A percentile compares a stretch with the other conserved stretches of the same genome.
Evolutionary conservation across 2,113 vertebrate species (phyloP).

Genomic region (Coreoperca whiteheadi): DNA sequence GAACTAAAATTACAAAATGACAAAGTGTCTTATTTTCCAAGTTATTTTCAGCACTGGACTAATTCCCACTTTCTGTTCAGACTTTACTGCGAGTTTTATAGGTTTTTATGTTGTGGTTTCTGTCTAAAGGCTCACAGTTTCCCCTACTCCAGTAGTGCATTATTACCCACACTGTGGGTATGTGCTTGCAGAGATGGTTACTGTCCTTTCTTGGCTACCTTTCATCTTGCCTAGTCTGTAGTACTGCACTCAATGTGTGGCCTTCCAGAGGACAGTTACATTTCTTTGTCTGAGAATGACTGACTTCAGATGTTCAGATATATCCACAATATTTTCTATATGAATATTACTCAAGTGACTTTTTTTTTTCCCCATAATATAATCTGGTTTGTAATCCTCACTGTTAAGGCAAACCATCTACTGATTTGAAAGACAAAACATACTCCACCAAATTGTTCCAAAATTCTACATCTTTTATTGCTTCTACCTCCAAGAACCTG

Average conservation of each 20-base stretch:
- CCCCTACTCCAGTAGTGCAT: constrained; percentile 56
- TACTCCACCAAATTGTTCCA: not conserved
- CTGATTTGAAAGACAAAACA: too few relatives aligned
- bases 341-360: too few relatives aligned
- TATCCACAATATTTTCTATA: not conserved
- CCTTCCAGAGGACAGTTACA: constrained; percentile 37
- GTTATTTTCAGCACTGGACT: not conserved
- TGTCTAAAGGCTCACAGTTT: constrained; percentile 55
- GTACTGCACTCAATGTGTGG: constrained; percentile 56
- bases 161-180: constrained; percentile 80
- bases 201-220: constrained; percentile 60
- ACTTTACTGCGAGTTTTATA: constrained; percentile 35
- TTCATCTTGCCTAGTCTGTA: constrained; percentile 69
- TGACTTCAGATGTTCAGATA: constrained; percentile 35
- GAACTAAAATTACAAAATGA: not conserved
- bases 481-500: not conserved
- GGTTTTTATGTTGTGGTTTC: constrained; percentile 40
- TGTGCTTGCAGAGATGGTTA: constrained; percentile 75
- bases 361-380: too few relatives aligned
- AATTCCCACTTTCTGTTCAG: constrained; percentile 27
- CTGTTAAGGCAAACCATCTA: too few relatives aligned
- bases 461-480: not conserved
- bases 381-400: not conserved
- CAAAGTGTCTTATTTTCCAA: not conserved
- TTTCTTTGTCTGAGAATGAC: constrained; percentile 25